Evolutionary conservation across 2,797 vertebrate species (phyloP).

Genomic region (Antrozous pallidus): DNA sequence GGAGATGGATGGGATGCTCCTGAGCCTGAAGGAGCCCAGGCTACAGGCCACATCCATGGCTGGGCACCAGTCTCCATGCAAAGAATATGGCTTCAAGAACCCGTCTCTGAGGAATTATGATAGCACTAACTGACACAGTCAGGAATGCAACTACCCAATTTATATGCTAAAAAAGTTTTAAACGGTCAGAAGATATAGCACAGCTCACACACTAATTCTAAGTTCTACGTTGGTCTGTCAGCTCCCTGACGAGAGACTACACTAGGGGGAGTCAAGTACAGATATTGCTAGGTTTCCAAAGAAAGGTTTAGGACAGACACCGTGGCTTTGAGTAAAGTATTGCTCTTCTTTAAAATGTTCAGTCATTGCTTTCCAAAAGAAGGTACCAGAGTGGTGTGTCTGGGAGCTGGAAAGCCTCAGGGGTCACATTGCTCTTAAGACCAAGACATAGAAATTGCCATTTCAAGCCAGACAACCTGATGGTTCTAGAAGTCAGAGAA

Average conservation of each 20-base stretch:
- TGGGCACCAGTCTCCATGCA: slow-evolving; percentile 48
- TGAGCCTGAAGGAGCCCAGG: slow-evolving; percentile 25
- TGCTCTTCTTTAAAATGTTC: slow-evolving; percentile 82
- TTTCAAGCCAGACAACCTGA: slow-evolving; percentile 91
- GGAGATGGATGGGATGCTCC: slow-evolving; percentile 3
- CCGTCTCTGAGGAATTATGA: slow-evolving; percentile 62
- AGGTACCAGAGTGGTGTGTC: slow-evolving; percentile 78
- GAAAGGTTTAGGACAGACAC: slow-evolving; percentile 76
- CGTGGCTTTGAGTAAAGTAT: slow-evolving; percentile 83
- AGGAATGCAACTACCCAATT: slow-evolving; percentile 55
- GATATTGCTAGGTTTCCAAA: slow-evolving; percentile 84
- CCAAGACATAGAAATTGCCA: slow-evolving; percentile 83
- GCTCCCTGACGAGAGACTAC: slow-evolving; percentile 74
- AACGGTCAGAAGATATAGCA: slow-evolving; percentile 61
- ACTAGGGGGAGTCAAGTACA: slow-evolving; percentile 64
- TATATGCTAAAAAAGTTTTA: slow-evolving; percentile 69
- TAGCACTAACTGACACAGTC: slow-evolving; percentile 65
- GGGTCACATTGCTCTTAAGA: slow-evolving; percentile 81
- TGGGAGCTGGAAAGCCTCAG: slow-evolving; percentile 82
- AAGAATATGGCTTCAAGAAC: slow-evolving; percentile 71
- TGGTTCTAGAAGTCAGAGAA: slow-evolving; percentile 99
- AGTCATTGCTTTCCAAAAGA: slow-evolving; percentile 73
- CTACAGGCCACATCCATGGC: slow-evolving; percentile 46
- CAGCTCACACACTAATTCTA: slow-evolving; percentile 59
- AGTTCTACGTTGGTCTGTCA: slow-evolving; percentile 70